These are phyloP conservation scores for Clitarchus hookeri DNA, from an alignment of 2,888 invertebrate species.

Conservation along the genomic window DNA sequence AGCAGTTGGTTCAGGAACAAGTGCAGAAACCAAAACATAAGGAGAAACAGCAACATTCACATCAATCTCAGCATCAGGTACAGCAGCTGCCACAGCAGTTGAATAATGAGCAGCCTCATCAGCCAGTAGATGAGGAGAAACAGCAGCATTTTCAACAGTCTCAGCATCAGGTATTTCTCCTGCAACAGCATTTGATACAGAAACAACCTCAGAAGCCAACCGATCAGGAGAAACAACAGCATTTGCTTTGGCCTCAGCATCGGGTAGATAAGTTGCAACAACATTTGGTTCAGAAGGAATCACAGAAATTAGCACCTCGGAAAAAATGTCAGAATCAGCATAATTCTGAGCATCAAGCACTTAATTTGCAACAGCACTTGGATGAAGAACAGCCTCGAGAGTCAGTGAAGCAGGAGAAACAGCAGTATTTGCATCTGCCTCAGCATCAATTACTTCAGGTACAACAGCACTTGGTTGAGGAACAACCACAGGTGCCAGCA, in stretches of 20 bases:
- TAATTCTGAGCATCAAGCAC: not conserved
- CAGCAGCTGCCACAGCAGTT: not conserved
- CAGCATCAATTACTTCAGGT: not conserved
- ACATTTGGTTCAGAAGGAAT: not conserved
- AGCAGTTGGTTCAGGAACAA: not conserved
- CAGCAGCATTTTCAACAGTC: not conserved
- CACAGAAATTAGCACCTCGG: not conserved
- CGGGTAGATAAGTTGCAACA: not conserved
- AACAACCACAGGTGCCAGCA: not conserved
- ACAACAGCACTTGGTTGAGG: not conserved
- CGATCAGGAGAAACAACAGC: not conserved
- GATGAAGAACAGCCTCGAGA: not conserved
- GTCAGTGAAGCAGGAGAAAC: too few relatives aligned
- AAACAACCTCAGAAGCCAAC: not conserved
- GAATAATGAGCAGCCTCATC: not conserved
- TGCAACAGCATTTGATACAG: not conserved
- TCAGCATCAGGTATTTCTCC: constrained; percentile 6
- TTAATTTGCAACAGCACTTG: not conserved
- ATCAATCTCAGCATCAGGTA: not conserved
- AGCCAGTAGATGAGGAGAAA: not conserved
- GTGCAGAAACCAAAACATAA: not conserved
- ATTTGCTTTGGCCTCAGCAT: not conserved
- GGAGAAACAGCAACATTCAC: not conserved
- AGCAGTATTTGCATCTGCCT: constrained; percentile 3
- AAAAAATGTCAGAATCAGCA: not conserved